A percentile compares a stretch with the other conserved stretches of the same genome.
These are phyloP conservation scores for Chloromyia formosa DNA, from an alignment of 2,888 invertebrate species.

Conservation along the genomic window DNA sequence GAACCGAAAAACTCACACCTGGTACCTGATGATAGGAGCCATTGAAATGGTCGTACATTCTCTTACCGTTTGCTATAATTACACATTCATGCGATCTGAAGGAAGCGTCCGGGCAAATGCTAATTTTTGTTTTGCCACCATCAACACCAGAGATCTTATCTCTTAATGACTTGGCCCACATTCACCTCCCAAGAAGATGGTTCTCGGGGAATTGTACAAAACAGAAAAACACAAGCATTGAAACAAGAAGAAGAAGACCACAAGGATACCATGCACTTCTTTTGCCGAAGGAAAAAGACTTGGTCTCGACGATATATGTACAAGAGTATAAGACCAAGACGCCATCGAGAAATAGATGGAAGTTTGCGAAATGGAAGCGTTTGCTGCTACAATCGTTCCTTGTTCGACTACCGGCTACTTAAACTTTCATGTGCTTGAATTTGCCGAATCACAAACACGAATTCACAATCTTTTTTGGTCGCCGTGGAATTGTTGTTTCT, in stretches of 20 bases:
- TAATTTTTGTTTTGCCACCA: slow-evolving; percentile 40
- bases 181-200: slow-evolving; percentile 25
- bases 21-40: slow-evolving; percentile 11
- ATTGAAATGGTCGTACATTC: not conserved
- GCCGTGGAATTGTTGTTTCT: slow-evolving; percentile 29
- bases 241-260: no score
- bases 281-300: no score
- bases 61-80: slow-evolving; percentile 18
- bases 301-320: no score
- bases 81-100: slow-evolving; percentile 36
- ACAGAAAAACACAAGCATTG: no score
- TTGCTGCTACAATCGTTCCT: not conserved
- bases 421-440: slow-evolving; percentile 37
- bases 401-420: slow-evolving; percentile 24
- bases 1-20: slow-evolving; percentile 27
- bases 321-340: not conserved
- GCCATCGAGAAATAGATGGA: slow-evolving; percentile 9
- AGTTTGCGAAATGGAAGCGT: slow-evolving; percentile 27
- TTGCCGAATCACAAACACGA: slow-evolving; percentile 8
- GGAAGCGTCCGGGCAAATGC: slow-evolving; percentile 31
- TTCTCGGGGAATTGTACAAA: not conserved
- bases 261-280: slow-evolving; percentile 16
- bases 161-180: slow-evolving; percentile 43
- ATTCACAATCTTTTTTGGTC: slow-evolving; percentile 6
- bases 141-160: slow-evolving; percentile 42